These are phyloP conservation scores for Genyomyrus donnyi DNA, from an alignment of 2,113 vertebrate species.

Conservation along the genomic window DNA sequence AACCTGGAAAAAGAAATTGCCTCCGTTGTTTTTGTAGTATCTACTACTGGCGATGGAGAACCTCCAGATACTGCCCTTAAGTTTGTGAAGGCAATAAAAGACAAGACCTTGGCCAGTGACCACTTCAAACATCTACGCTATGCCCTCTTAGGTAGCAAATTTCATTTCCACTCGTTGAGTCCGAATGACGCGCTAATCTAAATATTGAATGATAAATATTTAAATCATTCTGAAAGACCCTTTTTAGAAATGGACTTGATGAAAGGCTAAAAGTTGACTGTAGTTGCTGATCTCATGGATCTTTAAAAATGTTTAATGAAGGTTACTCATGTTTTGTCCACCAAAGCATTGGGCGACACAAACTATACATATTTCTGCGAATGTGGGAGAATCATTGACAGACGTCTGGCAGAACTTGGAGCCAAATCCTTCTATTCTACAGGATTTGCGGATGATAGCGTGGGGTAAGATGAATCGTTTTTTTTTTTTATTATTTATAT, in stretches of 20 bases:
- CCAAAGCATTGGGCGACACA: slow-evolving; percentile 84
- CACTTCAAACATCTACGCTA: slow-evolving; percentile 75
- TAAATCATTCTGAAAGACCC: neutral
- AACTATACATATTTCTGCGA: slow-evolving; percentile 93
- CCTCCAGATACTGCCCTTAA: slow-evolving; percentile 77
- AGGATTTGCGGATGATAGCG: slow-evolving; percentile 85
- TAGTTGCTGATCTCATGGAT: neutral
- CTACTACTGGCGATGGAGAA: slow-evolving; percentile 90
- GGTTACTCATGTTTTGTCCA: slow-evolving; percentile 13
- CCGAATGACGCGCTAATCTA: neutral
- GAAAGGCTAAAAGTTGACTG: neutral
- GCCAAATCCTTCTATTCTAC: slow-evolving; percentile 78
- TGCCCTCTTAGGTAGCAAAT: slow-evolving; percentile 76
- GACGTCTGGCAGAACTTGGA: slow-evolving; percentile 76
- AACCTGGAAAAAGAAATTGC: slow-evolving; percentile 73
- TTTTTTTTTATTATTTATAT: neutral
- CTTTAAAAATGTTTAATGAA: neutral
- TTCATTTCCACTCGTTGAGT: neutral
- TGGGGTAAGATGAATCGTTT: slow-evolving; percentile 67
- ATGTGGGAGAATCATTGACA: slow-evolving; percentile 88
- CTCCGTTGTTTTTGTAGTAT: slow-evolving; percentile 83
- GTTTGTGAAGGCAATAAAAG: slow-evolving; percentile 75
- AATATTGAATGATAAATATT: neutral
- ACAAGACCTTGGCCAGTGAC: slow-evolving; percentile 59
- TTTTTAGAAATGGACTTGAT: neutral